Base-by-base conservation (phyloP, 2,797 vertebrate genomes). In the Notoglanidium macrostoma region DNA sequence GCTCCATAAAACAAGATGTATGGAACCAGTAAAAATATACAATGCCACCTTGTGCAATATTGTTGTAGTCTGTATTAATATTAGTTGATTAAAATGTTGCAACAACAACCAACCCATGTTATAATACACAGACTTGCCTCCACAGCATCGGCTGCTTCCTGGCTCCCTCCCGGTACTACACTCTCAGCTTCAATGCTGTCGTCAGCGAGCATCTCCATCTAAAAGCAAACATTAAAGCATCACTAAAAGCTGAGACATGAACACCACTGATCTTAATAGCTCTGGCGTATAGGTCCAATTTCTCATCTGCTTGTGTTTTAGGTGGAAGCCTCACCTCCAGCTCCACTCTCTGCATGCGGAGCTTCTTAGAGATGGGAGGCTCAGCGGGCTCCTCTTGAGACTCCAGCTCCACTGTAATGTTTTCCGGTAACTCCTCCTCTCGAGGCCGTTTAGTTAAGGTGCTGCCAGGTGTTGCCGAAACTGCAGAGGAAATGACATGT, bases 171-270 rank as follows among this genome's bases (percentile, higher is more conserved):
- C 15, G 96, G 96, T 80, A 96, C 92, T 88, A 98, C 96, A 5
- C 96, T 94, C 74, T 98, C 98, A 29, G 97, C 96, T 86, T 98
- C 98, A 67, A 96, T 95, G 84, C 96, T 97, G 90, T 98, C 97
- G 90, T 99, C 98, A 65, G 94, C 94, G 91, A 96, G 93, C 87
- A 97, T 93, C 92, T 99, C 98, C 93, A 99, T 98, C 98, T 99
- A 91, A 21, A 87, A 21, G 83, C 1, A 40, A 35, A 70, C 26
- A 82, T 29, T 67, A 40, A 51, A 61, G 14, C 14, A 23, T 79
- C 68, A 54, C 0, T 10, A 7, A 26, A 51, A 0, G 29, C 23
- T 12, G 32, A 83, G 21, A 21, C 12, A 10, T 40, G 32, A 23
- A 1, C 44, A 51, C 2, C 49, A 4, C n/a, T 9, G 14, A 57